Conservation (phyloP, 2,113 vertebrate species). For the Cromileptes altivelis region DNA sequence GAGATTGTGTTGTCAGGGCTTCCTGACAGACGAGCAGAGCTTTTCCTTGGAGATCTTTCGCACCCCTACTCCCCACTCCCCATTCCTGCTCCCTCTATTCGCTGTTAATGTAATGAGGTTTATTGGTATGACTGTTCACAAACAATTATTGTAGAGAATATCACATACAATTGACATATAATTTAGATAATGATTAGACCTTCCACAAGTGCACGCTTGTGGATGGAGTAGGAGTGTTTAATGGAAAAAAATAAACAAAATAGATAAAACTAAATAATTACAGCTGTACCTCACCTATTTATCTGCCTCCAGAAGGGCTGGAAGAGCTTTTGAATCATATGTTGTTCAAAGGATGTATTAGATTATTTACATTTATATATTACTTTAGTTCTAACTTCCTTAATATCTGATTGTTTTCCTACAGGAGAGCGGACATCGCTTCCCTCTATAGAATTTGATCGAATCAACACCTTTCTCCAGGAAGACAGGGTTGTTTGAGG, state of each 20-base stretch:
- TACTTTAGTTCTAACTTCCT: background rate
- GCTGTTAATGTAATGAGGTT: slow-evolving; percentile 44
- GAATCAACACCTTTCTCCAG: background rate
- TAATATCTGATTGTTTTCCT: background rate
- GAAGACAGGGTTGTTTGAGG: background rate
- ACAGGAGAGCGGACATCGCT: background rate
- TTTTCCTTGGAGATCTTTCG: slow-evolving; percentile 43
- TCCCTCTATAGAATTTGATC: background rate
- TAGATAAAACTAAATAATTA: background rate
- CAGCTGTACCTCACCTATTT: background rate
- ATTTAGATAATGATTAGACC: slow-evolving; percentile 43
- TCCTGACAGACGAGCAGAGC: slow-evolving; percentile 70
- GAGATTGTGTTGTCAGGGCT: slow-evolving; percentile 78
- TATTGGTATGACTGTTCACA: slow-evolving; percentile 44
- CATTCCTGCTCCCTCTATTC: slow-evolving; percentile 9
- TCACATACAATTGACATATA: slow-evolving; percentile 26
- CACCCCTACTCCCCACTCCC: background rate
- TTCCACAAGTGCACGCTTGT: background rate
- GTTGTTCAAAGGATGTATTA: background rate
- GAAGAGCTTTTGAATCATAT: slow-evolving; percentile 10
- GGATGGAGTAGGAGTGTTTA: background rate
- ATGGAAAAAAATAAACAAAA: background rate
- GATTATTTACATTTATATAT: background rate
- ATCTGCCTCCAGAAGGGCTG: background rate
- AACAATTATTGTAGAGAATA: slow-evolving; percentile 45